These are phyloP conservation scores for Mesocricetus auratus DNA, from an alignment of 2,113 vertebrate species.

Conservation along the genomic window DNA sequence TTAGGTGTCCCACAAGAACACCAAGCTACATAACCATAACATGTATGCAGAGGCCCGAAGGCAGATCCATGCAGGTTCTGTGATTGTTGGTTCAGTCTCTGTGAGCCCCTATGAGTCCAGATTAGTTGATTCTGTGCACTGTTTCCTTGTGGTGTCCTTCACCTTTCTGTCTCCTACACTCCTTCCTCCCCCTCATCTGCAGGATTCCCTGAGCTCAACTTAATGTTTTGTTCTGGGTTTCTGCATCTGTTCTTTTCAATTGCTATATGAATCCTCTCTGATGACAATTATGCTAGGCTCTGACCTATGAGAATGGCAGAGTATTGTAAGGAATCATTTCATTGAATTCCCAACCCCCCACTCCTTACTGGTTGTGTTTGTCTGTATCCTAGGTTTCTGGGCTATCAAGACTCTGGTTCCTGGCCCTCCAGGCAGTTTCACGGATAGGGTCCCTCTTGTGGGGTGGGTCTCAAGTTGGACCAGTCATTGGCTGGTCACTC, in stretches of 20 bases:
- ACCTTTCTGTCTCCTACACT: not conserved
- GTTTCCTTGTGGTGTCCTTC: not conserved
- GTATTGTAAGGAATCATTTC: not conserved
- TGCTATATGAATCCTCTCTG: not conserved
- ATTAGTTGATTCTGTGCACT: not conserved
- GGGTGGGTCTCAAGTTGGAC: no score
- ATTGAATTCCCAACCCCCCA: not conserved
- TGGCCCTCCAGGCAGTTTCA: no score
- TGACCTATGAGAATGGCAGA: not conserved
- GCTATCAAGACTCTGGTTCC: no score
- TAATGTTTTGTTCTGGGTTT: not conserved
- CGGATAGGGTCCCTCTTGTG: no score
- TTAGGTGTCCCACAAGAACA: not conserved
- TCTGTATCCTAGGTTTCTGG: not conserved
- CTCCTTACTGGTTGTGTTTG: not conserved
- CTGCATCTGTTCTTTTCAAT: not conserved
- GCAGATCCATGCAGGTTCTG: not conserved
- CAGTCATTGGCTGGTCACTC: no score
- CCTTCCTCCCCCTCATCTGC: not conserved
- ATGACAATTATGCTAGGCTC: not conserved
- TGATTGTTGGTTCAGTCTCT: not conserved
- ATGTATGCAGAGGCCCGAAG: not conserved
- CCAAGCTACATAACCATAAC: not conserved
- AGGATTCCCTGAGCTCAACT: not conserved
- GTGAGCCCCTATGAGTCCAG: not conserved